A percentile compares a stretch with the other conserved stretches of the same genome.
These are phyloP conservation scores for Neogobius melanostomus DNA, from an alignment of 2,113 vertebrate genomes.

Conservation along the genomic window DNA sequence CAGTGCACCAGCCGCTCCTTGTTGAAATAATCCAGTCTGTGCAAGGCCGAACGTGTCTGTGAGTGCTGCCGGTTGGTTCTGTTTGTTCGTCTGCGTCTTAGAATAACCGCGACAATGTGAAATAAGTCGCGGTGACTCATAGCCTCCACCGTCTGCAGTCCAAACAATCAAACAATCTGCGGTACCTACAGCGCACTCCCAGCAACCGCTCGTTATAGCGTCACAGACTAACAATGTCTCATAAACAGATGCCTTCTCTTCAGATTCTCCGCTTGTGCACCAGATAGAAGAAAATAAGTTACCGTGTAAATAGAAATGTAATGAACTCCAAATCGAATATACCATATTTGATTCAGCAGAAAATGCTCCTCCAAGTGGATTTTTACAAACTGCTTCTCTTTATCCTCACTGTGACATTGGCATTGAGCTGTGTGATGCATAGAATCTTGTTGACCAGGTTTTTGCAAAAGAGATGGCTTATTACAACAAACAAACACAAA, in stretches of 20 bases:
- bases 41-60: slow-evolving; percentile 21
- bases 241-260: slow-evolving; percentile 60
- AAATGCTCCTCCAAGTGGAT: too few relatives aligned
- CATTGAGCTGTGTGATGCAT: too few relatives aligned
- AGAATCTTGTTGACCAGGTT: too few relatives aligned
- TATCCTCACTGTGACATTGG: too few relatives aligned
- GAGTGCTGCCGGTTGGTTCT: slow-evolving; percentile 6
- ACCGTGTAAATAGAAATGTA: background rate
- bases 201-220: slow-evolving; percentile 27
- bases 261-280: slow-evolving; percentile 38
- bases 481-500: too few relatives aligned
- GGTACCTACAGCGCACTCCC: slow-evolving; percentile 2
- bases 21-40: background rate
- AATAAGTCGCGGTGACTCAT: slow-evolving; percentile 50
- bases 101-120: slow-evolving; percentile 39
- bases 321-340: too few relatives aligned
- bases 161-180: slow-evolving; percentile 47
- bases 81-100: slow-evolving; percentile 27
- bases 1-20: background rate
- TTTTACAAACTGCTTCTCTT: too few relatives aligned
- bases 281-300: slow-evolving; percentile 22
- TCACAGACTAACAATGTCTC: slow-evolving; percentile 33
- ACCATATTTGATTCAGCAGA: too few relatives aligned
- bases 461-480: too few relatives aligned
- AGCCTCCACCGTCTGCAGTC: slow-evolving; percentile 43